Evolutionary conservation across 2,113 vertebrate species (phyloP), one percentile per base, ranked within the genome.

Genomic region (Myotis yumanensis): DNA sequence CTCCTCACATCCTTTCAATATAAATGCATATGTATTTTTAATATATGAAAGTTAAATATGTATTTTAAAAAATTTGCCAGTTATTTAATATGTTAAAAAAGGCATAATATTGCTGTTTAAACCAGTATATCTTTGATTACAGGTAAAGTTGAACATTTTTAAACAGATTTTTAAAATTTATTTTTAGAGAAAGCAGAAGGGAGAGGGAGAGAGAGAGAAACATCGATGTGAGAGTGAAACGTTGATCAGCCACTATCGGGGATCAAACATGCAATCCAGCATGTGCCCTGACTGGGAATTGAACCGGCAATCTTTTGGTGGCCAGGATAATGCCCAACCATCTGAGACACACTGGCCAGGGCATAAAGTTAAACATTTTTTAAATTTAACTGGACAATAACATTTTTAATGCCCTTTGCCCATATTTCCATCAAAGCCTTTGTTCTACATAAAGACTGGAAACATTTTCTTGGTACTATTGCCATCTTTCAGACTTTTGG

Each of bases 351-450:
- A 57, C 54, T 57, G 54, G 54, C 54, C 54, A 57, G 54, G 54
- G 54, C 54, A 23, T 57, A 57, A 23, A 57, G 22, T 57, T 86
- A 30, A 90, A 35, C 14, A 20, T 73, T 69, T 91, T 86, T 30
- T 5, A 64, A 9, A 83, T 48, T 95, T 89, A 81, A 94, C 16
- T 84, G 35, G 40, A 59, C 17, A 54, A 77, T 0, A 48, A 1
- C 54, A 57, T 46, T 73, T 66, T n/a, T 43, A 76, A 89, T 77
- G 25, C 35, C 30, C 37, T 46, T 52, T 75, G 82, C 23, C 23
- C 57, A 16, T 40, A 84, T 52, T 94, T 83, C 51, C 30, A 73
- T 57, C 30, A 94, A 96, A 93, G n/a, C 30, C 57, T 89, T 37
- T 62, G 16, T 64, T 92, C 52, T 23, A n/a, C 8, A 11, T 22